Percentiles rank a stretch among this genome's conserved stretches.
These are phyloP conservation scores for Lichenostomus cassidix DNA, from an alignment of 2,113 vertebrate genomes.

Conservation along the genomic window DNA sequence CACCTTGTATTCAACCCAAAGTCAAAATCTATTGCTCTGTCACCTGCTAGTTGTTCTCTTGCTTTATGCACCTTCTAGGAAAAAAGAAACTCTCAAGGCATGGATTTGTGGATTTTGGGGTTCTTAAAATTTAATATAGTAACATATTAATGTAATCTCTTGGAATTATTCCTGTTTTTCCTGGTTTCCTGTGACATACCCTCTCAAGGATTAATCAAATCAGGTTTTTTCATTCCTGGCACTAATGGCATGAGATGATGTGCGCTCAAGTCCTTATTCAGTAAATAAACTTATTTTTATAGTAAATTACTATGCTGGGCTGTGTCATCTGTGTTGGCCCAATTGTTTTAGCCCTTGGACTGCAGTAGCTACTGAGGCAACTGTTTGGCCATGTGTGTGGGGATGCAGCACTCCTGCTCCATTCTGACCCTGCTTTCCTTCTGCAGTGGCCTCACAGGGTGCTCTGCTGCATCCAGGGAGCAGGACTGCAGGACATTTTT, in stretches of 20 bases:
- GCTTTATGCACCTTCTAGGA: not conserved
- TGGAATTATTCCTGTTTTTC: not conserved
- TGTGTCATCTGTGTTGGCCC: not conserved
- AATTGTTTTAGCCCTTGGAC: not conserved
- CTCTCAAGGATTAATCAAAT: not conserved
- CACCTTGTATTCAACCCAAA: not conserved
- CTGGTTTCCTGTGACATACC: not conserved
- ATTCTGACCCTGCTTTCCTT: not conserved
- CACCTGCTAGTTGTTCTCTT: not conserved
- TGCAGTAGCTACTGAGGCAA: not conserved
- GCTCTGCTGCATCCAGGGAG: not conserved
- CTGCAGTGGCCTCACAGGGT: not conserved
- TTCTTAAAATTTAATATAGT: not conserved
- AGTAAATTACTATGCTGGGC: not conserved
- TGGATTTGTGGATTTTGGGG: not conserved
- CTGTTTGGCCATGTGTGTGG: not conserved
- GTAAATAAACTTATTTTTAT: slow-evolving; percentile 49
- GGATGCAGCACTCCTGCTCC: not conserved
- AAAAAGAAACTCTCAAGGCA: not conserved
- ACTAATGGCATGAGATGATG: not conserved
- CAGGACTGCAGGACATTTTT: not conserved
- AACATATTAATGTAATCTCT: not conserved
- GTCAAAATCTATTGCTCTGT: not conserved
- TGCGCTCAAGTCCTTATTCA: not conserved
- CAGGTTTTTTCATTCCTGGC: not conserved